Evolutionary conservation across 2,797 vertebrate genomes (phyloP).

Genomic region (Semotilus atromaculatus): DNA sequence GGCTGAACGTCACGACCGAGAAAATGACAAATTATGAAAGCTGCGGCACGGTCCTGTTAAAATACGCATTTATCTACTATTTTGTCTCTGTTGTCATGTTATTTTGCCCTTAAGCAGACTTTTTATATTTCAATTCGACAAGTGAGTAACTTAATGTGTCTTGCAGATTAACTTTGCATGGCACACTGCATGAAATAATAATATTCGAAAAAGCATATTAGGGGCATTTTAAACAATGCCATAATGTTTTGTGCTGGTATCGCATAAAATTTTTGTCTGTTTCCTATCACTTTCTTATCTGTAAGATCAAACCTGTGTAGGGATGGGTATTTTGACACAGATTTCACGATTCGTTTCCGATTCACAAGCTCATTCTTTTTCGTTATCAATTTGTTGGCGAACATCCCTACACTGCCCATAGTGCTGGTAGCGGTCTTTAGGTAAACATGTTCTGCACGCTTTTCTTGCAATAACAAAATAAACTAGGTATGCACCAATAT

Average conservation of each 20-base stretch:
- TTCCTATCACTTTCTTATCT: not conserved
- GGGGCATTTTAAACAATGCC: not conserved
- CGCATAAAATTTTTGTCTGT: not conserved
- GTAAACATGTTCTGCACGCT: too few species aligned
- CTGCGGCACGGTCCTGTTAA: not conserved
- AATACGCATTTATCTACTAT: not conserved
- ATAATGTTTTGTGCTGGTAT: not conserved
- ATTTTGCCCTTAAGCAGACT: not conserved
- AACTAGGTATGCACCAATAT: too few species aligned
- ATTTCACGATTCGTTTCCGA: not conserved
- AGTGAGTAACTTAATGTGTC: not conserved
- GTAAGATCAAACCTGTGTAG: not conserved
- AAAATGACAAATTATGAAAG: not conserved
- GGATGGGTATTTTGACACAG: not conserved
- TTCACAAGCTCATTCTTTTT: not conserved
- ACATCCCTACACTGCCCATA: too few species aligned
- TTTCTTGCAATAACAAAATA: too few species aligned
- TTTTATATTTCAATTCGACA: not conserved
- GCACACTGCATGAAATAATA: not conserved
- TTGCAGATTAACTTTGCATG: not conserved
- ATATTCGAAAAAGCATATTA: not conserved
- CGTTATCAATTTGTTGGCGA: too few species aligned
- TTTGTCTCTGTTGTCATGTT: not conserved
- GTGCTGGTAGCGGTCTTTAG: too few species aligned
- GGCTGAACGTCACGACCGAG: slow-evolving; percentile 19